Percentiles rank a stretch among this genome's conserved stretches.
These are phyloP conservation scores for Aspiorhynchus laticeps DNA, from an alignment of 2,113 vertebrate species.

Conservation along the genomic window DNA sequence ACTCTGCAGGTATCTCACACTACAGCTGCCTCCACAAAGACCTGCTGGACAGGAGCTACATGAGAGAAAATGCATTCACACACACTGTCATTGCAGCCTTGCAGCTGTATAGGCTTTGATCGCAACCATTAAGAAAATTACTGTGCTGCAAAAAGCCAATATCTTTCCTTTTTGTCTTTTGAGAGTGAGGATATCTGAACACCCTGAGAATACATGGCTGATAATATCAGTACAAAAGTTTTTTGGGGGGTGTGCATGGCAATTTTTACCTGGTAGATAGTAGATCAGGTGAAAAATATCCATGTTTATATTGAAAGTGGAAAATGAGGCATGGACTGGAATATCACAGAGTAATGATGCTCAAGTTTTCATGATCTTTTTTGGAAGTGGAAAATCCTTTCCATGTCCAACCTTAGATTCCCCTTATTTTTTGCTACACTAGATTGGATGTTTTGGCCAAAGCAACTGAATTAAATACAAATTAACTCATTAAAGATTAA, in stretches of 20 bases:
- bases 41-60: constrained; percentile 14
- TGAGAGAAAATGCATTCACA: background rate
- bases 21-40: constrained; percentile 16
- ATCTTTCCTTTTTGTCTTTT: background rate
- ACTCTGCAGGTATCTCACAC: constrained; percentile 2
- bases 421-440: background rate
- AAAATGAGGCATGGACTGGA: background rate
- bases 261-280: background rate
- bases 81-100: background rate
- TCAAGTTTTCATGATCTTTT: background rate
- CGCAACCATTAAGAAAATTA: background rate
- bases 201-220: background rate
- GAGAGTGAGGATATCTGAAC: background rate
- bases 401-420: background rate
- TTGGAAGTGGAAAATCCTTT: background rate
- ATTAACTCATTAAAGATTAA: background rate
- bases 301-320: background rate
- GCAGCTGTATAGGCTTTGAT: background rate
- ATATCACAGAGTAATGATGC: background rate
- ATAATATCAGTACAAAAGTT: background rate
- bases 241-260: background rate
- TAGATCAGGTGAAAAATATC: background rate
- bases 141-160: background rate
- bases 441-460: background rate
- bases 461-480: background rate